These are phyloP conservation scores for Anas platyrhynchos DNA, from an alignment of 2,113 vertebrate species.

Conservation along the genomic window DNA sequence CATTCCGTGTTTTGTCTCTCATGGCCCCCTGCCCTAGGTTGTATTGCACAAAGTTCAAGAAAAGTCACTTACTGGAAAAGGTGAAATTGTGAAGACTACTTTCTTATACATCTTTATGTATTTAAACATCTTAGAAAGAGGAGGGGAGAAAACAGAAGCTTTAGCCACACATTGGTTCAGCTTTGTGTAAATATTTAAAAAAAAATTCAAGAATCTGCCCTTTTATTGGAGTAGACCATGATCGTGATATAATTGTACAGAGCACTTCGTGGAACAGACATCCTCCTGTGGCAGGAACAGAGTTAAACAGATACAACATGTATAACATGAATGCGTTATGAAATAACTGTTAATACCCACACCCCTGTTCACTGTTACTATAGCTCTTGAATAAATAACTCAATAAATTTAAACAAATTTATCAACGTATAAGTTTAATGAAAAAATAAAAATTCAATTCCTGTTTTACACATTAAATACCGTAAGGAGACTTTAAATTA, in stretches of 20 bases:
- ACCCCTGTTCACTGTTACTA: neutral
- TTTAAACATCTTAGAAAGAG: neutral
- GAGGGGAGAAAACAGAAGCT: neutral
- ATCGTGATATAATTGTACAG: neutral
- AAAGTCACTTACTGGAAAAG: neutral
- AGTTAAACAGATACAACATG: neutral
- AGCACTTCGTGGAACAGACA: neutral
- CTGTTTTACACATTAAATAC: neutral
- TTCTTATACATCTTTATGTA: neutral
- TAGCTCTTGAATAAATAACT: neutral
- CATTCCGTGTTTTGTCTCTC: too few species aligned
- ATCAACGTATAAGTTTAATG: neutral
- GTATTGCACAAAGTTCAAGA: neutral
- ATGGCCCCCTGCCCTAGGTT: neutral
- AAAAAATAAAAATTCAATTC: neutral
- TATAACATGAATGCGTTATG: rapidly evolving
- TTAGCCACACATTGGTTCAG: too few species aligned
- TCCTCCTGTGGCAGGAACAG: neutral
- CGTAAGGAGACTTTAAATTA: neutral
- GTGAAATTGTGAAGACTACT: neutral
- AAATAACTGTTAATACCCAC: too few species aligned
- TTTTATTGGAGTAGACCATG: neutral
- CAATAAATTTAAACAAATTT: too few species aligned
- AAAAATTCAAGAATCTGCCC: too few species aligned
- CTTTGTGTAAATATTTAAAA: too few species aligned